Base-by-base conservation (phyloP, 2,113 vertebrate genomes). In the Myxocyprinus asiaticus region DNA sequence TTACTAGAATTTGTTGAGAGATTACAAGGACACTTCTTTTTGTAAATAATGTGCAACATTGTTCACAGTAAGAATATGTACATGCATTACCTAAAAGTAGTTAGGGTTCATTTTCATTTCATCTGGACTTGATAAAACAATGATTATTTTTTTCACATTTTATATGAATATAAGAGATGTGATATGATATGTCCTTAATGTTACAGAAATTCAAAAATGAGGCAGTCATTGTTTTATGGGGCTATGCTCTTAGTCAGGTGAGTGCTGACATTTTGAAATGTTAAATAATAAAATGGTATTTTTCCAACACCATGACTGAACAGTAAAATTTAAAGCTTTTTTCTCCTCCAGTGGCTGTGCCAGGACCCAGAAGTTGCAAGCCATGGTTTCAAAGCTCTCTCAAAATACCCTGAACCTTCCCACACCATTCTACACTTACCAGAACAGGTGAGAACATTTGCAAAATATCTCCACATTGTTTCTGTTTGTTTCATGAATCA, bases 201-300 rank as follows among this genome's bases (percentile, higher is more conserved):
- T 85, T 76, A 0, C 88, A 99, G 98, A 96, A 94, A 89, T 94
- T 99, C 78, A 96, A 94, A 90, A 90, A 90, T 71, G 92, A 98
- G 87, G 92, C 93, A 68, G 86, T 98, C 83, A 93, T 90, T 83
- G 91, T 97, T 62, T 94, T 99, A 6, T 99, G 98, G 98, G 94
- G 59, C 65, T 94, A 97, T 9, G 91, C 95, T 61, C 87, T 92
- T 63, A 95, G 87, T 67, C 87, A 95, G 93, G 97, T 97, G 86
- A 76, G 48, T 7, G 2, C 15, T 74, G 45, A 74, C 58, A 63
- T 59, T 72, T 72, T 9, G 11, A 70, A 15, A 70, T 56, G 33
- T 17, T 70, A 70, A n/a, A 33, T 67, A 67, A 9, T 66, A 11
- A 51, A 53, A 56, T 43, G 68, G 42, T 11, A 55, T n/a, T 48